A percentile compares a stretch with the other conserved stretches of the same genome.
These are phyloP conservation scores for Tadarida brasiliensis DNA, from an alignment of 2,797 vertebrate species.

Conservation along the genomic window DNA sequence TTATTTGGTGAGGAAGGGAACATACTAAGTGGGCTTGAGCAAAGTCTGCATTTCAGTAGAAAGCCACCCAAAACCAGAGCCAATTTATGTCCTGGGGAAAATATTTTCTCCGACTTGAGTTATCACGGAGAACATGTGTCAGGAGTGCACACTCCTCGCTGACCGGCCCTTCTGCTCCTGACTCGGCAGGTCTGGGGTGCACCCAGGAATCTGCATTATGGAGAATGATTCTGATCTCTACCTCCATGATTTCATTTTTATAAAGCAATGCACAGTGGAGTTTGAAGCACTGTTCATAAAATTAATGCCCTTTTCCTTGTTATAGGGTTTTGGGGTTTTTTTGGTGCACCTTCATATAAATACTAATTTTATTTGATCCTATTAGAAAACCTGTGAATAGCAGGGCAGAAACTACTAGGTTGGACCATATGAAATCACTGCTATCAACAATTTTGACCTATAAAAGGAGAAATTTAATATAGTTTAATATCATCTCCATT, in stretches of 20 bases:
- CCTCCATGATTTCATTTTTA: background rate
- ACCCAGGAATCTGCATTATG: background rate
- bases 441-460: slow-evolving; percentile 1
- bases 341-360: slow-evolving; percentile 4
- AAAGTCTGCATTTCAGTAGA: background rate
- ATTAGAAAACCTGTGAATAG: background rate
- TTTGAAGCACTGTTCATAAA: background rate
- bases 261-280: background rate
- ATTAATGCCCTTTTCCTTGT: background rate
- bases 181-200: background rate
- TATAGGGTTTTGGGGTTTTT: background rate
- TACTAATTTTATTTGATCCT: background rate
- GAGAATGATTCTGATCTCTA: background rate
- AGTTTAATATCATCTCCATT: background rate
- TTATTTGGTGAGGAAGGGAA: background rate
- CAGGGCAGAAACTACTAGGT: background rate
- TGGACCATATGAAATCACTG: background rate
- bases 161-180: background rate
- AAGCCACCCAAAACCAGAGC: background rate
- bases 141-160: fast-evolving
- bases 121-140: background rate
- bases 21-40: background rate
- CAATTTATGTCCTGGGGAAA: background rate
- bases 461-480: background rate
- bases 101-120: background rate